Percentiles rank a stretch among this genome's conserved stretches.
Conservation (phyloP, 2,888 invertebrate species). For the Epinotia nisella region DNA sequence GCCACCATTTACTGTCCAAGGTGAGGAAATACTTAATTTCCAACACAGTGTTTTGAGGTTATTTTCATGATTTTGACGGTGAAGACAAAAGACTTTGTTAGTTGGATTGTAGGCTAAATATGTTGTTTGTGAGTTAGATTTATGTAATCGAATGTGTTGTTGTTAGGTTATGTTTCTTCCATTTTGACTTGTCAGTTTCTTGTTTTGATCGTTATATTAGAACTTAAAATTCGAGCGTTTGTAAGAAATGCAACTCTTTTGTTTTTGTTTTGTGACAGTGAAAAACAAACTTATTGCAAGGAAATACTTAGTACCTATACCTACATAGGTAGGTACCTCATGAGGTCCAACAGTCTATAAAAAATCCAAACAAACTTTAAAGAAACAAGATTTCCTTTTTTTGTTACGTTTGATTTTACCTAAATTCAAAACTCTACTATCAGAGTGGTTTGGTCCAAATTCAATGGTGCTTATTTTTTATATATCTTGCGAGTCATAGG, state of each 20-base stretch:
- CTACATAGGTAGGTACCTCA: no score
- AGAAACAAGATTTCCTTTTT: no score
- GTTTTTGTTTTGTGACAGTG: background rate
- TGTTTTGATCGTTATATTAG: background rate
- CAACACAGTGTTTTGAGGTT: background rate
- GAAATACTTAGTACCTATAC: no score
- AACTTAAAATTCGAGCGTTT: background rate
- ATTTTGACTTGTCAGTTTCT: background rate
- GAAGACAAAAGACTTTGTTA: background rate
- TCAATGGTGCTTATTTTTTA: no score
- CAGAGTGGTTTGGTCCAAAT: no score
- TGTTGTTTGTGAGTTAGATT: constrained; percentile 31
- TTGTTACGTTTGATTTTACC: no score
- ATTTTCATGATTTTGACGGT: background rate
- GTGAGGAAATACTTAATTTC: constrained; percentile 49
- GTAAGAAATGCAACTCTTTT: background rate
- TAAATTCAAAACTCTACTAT: no score
- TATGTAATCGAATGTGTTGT: constrained; percentile 25
- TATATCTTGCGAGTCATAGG: no score
- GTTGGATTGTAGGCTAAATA: background rate
- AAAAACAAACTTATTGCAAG: no score
- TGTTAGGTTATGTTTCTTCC: constrained; percentile 12
- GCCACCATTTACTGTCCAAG: constrained; percentile 62
- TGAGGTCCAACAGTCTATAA: no score
- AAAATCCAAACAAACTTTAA: no score